Conservation (phyloP, 2,113 vertebrate species). For the Corythoichthys intestinalis region DNA sequence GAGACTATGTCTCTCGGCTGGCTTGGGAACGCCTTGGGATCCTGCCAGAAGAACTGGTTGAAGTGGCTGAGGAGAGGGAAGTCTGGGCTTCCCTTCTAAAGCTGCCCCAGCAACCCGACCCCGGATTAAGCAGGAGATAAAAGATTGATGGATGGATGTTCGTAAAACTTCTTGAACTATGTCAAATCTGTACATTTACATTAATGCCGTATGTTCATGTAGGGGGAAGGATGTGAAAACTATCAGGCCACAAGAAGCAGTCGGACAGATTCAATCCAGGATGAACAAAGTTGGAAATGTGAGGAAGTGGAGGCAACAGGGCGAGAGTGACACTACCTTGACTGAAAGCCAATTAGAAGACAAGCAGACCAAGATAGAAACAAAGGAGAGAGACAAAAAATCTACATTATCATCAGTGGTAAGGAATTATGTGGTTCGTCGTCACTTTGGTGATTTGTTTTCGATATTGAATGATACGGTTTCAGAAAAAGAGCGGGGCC, state of each 20-base stretch:
- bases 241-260: not conserved
- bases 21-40: too few relatives aligned
- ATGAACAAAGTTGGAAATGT: not conserved
- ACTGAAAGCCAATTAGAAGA: constrained; percentile 3
- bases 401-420: constrained; percentile 7
- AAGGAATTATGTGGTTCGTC: not conserved
- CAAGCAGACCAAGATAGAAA: not conserved
- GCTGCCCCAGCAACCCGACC: too few relatives aligned
- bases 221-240: constrained; percentile 15
- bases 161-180: not conserved
- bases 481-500: constrained; percentile 13
- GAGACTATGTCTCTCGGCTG: too few relatives aligned
- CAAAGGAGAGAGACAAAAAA: not conserved
- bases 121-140: too few relatives aligned
- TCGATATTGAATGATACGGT: not conserved
- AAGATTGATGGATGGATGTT: not conserved
- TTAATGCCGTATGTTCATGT: not conserved
- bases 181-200: not conserved
- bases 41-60: too few relatives aligned
- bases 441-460: not conserved
- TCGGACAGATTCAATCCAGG: not conserved
- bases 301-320: constrained; percentile 4
- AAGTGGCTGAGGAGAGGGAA: too few relatives aligned
- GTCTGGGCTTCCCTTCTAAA: too few relatives aligned
- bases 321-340: constrained; percentile 6